Percentiles rank a stretch among this genome's conserved stretches.
These are phyloP conservation scores for Archips crataeganus DNA, from an alignment of 2,888 invertebrate genomes.

Conservation along the genomic window DNA sequence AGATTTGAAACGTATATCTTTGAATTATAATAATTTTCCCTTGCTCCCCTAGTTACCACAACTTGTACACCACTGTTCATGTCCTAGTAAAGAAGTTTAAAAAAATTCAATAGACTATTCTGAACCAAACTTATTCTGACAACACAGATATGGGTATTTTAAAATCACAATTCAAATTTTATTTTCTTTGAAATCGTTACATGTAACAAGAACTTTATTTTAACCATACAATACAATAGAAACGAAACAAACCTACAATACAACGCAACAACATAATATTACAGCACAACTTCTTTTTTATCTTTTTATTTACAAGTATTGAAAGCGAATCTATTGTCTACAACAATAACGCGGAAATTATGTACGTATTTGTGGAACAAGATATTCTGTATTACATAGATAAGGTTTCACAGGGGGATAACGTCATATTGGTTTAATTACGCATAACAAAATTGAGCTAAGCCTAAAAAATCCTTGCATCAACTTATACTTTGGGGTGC, in stretches of 20 bases:
- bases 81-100: no score
- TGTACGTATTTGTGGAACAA: conserved; percentile 28
- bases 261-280: conserved; percentile 9
- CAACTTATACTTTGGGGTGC: no score
- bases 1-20: no score
- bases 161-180: not conserved
- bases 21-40: no score
- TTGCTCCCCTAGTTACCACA: no score
- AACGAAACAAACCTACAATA: not conserved
- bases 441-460: not conserved
- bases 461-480: no score
- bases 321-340: conserved; percentile 37
- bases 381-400: conserved; percentile 16
- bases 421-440: not conserved
- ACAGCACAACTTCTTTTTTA: conserved; percentile 5
- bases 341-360: conserved; percentile 37
- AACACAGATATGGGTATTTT: no score
- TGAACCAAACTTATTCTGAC: no score
- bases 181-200: not conserved
- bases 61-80: no score
- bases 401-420: no score
- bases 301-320: conserved; percentile 28
- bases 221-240: not conserved
- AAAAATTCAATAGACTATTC: no score
- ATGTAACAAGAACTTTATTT: not conserved